Evolutionary conservation across 1,140 invertebrate species (phyloP).

Genomic region (Prorops nasuta): DNA sequence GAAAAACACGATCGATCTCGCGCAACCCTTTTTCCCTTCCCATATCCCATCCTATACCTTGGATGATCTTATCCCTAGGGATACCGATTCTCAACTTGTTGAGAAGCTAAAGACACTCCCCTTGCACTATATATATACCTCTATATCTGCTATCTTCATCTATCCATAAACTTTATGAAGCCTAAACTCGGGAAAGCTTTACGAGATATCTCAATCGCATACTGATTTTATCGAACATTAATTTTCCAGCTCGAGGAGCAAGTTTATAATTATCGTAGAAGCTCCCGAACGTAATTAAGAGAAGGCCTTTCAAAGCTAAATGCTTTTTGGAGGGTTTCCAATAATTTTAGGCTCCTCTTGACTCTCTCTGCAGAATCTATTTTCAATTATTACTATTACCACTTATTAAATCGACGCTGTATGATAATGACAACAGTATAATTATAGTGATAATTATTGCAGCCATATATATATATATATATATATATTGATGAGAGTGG

Average conservation of each 20-base stretch:
- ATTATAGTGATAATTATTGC: neutral
- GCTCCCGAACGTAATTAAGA: neutral
- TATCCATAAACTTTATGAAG: neutral
- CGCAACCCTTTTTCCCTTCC: neutral
- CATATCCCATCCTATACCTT: neutral
- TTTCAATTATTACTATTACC: neutral
- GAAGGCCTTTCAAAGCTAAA: neutral
- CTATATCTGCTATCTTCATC: neutral
- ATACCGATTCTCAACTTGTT: neutral
- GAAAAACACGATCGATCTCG: slow-evolving; percentile 14
- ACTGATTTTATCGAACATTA: too few species aligned
- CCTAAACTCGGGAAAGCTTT: too few species aligned
- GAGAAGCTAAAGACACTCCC: neutral
- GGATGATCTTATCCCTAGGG: too few species aligned
- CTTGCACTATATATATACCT: too few species aligned
- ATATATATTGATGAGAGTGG: too few species aligned
- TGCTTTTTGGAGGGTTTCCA: too few species aligned
- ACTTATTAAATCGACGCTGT: neutral
- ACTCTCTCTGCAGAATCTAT: neutral
- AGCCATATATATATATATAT: neutral
- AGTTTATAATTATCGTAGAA: neutral
- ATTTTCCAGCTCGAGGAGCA: too few species aligned
- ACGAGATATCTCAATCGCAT: too few species aligned
- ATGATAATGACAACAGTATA: neutral
- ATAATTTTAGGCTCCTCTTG: too few species aligned